Evolutionary conservation across 2,113 vertebrate species (phyloP).

Genomic region (Aphyosemion australe): DNA sequence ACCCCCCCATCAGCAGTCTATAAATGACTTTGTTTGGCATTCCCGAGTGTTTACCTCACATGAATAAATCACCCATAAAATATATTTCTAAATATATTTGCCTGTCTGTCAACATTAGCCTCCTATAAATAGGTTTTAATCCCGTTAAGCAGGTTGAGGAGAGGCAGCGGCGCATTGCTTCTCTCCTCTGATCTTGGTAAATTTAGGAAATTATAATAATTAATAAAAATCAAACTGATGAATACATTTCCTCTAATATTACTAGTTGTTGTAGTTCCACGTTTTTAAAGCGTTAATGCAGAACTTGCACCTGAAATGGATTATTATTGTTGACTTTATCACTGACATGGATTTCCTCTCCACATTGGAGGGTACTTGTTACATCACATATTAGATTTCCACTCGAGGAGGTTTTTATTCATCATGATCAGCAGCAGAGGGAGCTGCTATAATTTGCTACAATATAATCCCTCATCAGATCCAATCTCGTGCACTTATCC

Average conservation of each 20-base stretch:
- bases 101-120: slow-evolving; percentile 39
- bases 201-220: slow-evolving; percentile 46
- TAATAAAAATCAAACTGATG: slow-evolving; percentile 18
- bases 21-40: not conserved
- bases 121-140: slow-evolving; percentile 62
- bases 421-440: slow-evolving; percentile 62
- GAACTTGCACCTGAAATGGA: slow-evolving; percentile 22
- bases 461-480: slow-evolving; percentile 63
- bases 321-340: slow-evolving; percentile 37
- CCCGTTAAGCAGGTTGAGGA: slow-evolving; percentile 51
- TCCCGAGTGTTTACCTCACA: slow-evolving; percentile 11
- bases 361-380: not conserved
- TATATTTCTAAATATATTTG: slow-evolving; percentile 41
- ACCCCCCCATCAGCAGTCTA: not conserved
- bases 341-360: slow-evolving; percentile 14
- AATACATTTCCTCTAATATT: slow-evolving; percentile 23
- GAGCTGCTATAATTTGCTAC: slow-evolving; percentile 68
- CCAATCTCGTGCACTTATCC: slow-evolving; percentile 58
- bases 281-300: not conserved
- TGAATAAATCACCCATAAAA: slow-evolving; percentile 38
- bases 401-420: slow-evolving; percentile 54
- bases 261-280: not conserved
- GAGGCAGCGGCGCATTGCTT: not conserved
- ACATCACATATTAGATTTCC: slow-evolving; percentile 44
- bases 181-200: slow-evolving; percentile 23